Conservation (phyloP, 2,113 vertebrate genomes). For the Todiramphus chloris region DNA sequence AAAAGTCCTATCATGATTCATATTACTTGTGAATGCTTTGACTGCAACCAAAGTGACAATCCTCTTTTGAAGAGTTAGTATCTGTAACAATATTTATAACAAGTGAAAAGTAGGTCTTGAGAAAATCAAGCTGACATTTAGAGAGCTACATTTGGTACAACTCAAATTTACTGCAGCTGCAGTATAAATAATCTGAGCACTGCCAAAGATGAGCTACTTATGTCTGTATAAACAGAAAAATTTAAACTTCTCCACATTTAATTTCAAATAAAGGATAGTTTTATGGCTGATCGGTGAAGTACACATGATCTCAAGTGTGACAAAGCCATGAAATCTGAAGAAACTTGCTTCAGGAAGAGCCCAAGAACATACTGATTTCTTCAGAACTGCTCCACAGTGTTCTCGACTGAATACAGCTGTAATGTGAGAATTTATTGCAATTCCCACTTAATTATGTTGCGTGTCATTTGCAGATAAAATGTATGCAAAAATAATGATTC, state of each 20-base stretch:
- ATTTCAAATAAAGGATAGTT: conserved; percentile 43
- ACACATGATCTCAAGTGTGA: neutral
- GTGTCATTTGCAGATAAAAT: neutral
- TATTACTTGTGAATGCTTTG: neutral
- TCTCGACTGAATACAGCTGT: neutral
- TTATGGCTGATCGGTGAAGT: neutral
- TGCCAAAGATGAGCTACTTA: conserved; percentile 45
- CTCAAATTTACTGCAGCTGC: conserved; percentile 52
- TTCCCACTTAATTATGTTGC: neutral
- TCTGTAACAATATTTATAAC: conserved; percentile 35
- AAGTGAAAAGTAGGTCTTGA: conserved; percentile 46
- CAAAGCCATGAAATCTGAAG: conserved; percentile 35
- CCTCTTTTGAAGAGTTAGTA: conserved; percentile 17
- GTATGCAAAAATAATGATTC: neutral
- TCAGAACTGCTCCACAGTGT: neutral
- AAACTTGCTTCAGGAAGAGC: neutral
- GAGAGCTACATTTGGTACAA: conserved; percentile 45
- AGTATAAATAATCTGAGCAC: conserved; percentile 36
- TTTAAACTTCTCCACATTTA: conserved; percentile 33
- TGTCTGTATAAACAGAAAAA: conserved; percentile 29
- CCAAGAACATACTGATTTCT: neutral
- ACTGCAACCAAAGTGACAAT: neutral
- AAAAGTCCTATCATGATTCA: neutral
- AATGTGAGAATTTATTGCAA: neutral
- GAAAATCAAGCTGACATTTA: conserved; percentile 58